A percentile compares a stretch with the other conserved stretches of the same genome.
Evolutionary conservation across 2,888 invertebrate genomes (phyloP).

Genomic region (Drosophila sordidapex): DNA sequence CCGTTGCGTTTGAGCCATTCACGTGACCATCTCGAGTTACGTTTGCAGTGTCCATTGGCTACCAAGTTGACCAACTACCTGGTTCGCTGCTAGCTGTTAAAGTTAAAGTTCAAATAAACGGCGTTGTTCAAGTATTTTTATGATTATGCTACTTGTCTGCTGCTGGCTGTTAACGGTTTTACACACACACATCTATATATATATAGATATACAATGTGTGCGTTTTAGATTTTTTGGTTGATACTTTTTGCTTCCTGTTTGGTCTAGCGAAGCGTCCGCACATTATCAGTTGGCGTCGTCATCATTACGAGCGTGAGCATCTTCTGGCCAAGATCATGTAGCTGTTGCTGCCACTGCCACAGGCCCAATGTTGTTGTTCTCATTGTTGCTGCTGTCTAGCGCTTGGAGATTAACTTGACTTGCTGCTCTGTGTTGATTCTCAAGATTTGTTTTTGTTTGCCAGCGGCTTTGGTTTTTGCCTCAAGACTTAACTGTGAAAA

Average conservation of each 20-base stretch:
- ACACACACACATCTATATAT: slow-evolving; percentile 15
- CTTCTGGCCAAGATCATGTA: slow-evolving; percentile 64
- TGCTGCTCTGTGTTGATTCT: slow-evolving; percentile 46
- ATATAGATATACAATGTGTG: slow-evolving; percentile 15
- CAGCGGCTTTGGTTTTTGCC: slow-evolving; percentile 45
- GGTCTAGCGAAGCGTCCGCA: slow-evolving; percentile 22
- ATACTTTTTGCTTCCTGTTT: slow-evolving; percentile 76
- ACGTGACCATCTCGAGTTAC: slow-evolving; percentile 33
- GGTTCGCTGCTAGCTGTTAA: slow-evolving; percentile 42
- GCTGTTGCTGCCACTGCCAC: slow-evolving; percentile 23
- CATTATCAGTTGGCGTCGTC: slow-evolving; percentile 59
- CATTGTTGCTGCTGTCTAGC: slow-evolving; percentile 24
- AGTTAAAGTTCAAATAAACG: slow-evolving; percentile 74
- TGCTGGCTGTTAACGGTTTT: slow-evolving; percentile 64
- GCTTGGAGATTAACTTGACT: slow-evolving; percentile 44
- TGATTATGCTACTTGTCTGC: slow-evolving; percentile 69
- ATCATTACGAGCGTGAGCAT: slow-evolving; percentile 56
- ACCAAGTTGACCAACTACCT: slow-evolving; percentile 41
- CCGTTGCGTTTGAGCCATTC: slow-evolving; percentile 13
- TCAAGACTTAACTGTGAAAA: slow-evolving; percentile 69
- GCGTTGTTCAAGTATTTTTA: slow-evolving; percentile 76
- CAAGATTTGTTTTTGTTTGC: slow-evolving; percentile 50
- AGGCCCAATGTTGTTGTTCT: slow-evolving; percentile 20
- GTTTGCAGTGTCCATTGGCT: slow-evolving; percentile 37
- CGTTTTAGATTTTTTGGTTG: slow-evolving; percentile 50